Evolutionary conservation across 2,113 vertebrate species (phyloP).

Genomic region (Cariama cristata): DNA sequence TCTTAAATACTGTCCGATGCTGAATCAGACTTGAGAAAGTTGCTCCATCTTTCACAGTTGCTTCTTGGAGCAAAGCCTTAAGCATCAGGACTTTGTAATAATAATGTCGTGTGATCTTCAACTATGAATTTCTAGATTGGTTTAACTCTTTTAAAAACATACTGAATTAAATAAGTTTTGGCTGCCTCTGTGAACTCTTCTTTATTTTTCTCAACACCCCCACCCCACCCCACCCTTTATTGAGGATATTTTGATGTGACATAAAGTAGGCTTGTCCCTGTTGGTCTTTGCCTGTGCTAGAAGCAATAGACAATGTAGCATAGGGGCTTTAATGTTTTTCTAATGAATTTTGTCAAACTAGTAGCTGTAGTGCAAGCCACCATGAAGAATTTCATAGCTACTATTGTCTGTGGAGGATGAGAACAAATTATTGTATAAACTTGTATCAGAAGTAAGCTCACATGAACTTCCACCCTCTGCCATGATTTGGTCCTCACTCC

Average conservation of each 20-base stretch:
- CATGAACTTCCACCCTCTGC: neutral
- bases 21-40: neutral
- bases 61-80: neutral
- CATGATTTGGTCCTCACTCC: neutral
- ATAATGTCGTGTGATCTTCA: neutral
- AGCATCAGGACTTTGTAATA: neutral
- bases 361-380: neutral
- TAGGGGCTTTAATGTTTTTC: neutral
- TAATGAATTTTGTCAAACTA: neutral
- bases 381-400: neutral
- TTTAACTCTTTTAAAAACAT: neutral
- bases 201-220: neutral
- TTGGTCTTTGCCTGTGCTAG: neutral
- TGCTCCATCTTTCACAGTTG: neutral
- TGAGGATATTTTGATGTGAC: neutral
- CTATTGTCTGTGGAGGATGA: neutral
- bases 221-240: neutral
- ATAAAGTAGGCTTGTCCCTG: neutral
- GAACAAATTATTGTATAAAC: neutral
- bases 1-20: neutral
- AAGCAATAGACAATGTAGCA: neutral
- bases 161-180: neutral
- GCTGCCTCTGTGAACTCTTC: neutral
- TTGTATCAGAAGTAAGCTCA: neutral
- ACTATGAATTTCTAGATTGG: neutral